These are phyloP conservation scores for Lutraria lutraria DNA, from an alignment of 2,888 invertebrate genomes.

Conservation along the genomic window DNA sequence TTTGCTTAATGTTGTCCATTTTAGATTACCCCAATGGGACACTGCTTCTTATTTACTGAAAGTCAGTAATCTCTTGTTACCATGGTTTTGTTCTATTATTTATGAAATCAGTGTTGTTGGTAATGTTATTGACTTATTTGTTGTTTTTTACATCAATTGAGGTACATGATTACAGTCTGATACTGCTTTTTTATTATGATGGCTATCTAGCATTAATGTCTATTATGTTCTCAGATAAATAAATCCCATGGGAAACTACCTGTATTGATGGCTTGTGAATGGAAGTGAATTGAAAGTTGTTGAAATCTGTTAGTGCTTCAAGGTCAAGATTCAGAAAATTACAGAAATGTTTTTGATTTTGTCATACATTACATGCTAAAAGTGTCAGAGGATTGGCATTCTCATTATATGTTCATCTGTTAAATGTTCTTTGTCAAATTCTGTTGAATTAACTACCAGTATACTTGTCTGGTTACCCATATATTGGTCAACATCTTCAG, in stretches of 20 bases:
- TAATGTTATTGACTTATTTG: not conserved
- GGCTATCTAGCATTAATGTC: not conserved
- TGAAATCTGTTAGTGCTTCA: too few relatives aligned
- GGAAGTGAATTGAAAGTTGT: too few relatives aligned
- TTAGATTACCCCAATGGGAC: not conserved
- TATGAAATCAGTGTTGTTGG: not conserved
- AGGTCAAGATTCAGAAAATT: too few relatives aligned
- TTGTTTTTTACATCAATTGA: not conserved
- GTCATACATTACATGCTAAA: too few relatives aligned
- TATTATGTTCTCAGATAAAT: not conserved
- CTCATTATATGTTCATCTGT: too few relatives aligned
- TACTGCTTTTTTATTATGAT: not conserved
- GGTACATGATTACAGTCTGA: not conserved
- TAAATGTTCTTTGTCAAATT: too few relatives aligned
- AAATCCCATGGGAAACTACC: not conserved
- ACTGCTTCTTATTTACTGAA: not conserved
- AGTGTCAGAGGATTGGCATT: too few relatives aligned
- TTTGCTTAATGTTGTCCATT: not conserved
- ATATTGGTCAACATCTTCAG: too few relatives aligned
- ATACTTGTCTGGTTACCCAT: too few relatives aligned
- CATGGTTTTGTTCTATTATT: not conserved
- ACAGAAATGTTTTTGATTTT: too few relatives aligned
- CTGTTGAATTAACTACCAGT: too few relatives aligned
- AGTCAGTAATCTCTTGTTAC: not conserved
- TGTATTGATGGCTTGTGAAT: not conserved